These are phyloP conservation scores for Sapayoa aenigma DNA, from an alignment of 2,113 vertebrate species.

Conservation along the genomic window DNA sequence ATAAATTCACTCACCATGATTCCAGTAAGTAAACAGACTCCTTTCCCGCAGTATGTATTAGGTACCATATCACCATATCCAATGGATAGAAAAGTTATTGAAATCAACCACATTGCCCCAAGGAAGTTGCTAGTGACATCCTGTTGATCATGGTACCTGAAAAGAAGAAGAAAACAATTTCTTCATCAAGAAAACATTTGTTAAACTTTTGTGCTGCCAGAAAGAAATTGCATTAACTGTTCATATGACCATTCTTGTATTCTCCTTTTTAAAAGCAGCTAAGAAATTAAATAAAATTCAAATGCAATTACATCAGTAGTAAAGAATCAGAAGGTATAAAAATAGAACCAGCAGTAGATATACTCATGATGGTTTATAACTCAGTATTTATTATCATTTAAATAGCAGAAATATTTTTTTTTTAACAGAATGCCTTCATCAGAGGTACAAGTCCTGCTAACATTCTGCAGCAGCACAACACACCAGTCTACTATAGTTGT, in stretches of 20 bases:
- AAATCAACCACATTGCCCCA: constrained; percentile 99
- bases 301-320: not conserved
- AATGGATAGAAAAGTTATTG: constrained; percentile 98
- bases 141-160: constrained; percentile 95
- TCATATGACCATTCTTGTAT: not conserved
- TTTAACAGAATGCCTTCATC: not conserved
- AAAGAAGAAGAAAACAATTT: constrained; percentile 52
- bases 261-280: not conserved
- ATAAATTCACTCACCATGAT: constrained; percentile 89
- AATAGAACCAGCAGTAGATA: not conserved
- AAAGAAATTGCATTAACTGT: not conserved
- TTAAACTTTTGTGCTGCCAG: not conserved
- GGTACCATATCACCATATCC: constrained; percentile 99
- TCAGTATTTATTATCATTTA: not conserved
- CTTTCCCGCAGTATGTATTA: constrained; percentile 98
- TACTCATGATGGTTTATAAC: not conserved
- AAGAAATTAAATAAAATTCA: not conserved
- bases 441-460: not conserved
- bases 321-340: not conserved
- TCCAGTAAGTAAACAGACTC: constrained; percentile 97
- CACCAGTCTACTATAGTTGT: not conserved
- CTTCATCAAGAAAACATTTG: not conserved
- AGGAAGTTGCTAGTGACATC: constrained; percentile 99
- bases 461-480: not conserved
- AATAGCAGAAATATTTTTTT: not conserved